phyloP scores from a whole-genome alignment of 2,113 vertebrate species.

The Clarias magur region DNA sequence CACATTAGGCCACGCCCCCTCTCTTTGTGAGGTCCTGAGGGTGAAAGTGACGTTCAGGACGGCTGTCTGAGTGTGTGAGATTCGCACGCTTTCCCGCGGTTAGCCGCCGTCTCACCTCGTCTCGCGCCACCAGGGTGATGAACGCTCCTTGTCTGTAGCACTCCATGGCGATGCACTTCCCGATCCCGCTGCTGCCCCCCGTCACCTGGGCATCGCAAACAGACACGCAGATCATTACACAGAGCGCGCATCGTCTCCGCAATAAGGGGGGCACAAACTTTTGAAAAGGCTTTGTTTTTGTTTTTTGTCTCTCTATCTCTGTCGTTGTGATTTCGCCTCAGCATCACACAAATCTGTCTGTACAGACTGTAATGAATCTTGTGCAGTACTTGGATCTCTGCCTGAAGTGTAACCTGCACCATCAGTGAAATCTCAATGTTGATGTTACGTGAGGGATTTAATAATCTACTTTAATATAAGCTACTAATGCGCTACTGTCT shows the following conservation, averaged over 20 bases:
- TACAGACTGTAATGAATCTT: no score
- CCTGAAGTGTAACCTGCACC: no score
- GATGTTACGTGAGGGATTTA: no score
- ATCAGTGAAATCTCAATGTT: no score
- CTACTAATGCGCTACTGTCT: no score
- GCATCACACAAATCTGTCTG: no score
- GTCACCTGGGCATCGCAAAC: constrained; percentile 80
- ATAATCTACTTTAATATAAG: no score
- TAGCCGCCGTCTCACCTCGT: constrained; percentile 79
- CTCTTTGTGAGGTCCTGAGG: background rate
- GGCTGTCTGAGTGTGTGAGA: background rate
- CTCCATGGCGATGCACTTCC: constrained; percentile 93
- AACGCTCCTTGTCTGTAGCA: constrained; percentile 95
- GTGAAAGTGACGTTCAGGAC: background rate
- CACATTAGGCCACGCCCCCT: background rate
- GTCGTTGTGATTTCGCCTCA: no score
- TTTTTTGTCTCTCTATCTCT: no score
- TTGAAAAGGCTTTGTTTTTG: background rate
- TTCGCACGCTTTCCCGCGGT: background rate
- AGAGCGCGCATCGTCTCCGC: background rate
- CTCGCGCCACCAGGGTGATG: constrained; percentile 92
- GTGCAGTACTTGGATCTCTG: no score
- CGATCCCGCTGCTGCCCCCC: constrained; percentile 96
- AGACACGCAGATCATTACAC: background rate
- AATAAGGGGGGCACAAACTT: background rate